phyloP scores from a whole-genome alignment of 2,888 invertebrate species.

The Spodoptera littoralis region DNA sequence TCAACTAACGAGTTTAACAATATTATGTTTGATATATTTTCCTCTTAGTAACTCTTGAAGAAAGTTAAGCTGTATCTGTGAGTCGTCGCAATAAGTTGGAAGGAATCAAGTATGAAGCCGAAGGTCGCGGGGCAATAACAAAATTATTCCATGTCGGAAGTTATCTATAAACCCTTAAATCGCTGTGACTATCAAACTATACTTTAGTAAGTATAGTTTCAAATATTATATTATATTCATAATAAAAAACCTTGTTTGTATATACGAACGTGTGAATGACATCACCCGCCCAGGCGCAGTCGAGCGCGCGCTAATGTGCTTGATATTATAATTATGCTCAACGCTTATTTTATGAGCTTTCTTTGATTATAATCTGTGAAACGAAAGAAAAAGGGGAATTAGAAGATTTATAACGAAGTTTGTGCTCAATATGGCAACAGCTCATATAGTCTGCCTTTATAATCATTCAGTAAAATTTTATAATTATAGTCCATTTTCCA shows the following conservation, averaged over 20 bases:
- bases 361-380: constrained; percentile 53
- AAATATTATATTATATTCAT: too few relatives aligned
- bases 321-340: constrained; percentile 20
- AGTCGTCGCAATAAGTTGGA: background rate
- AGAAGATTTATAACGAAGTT: constrained; percentile 18
- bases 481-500: too few relatives aligned
- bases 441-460: too few relatives aligned
- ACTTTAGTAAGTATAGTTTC: too few relatives aligned
- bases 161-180: too few relatives aligned
- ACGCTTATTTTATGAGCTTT: constrained; percentile 16
- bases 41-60: too few relatives aligned
- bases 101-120: background rate
- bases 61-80: too few relatives aligned
- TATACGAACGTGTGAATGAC: constrained; percentile 2
- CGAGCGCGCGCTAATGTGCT: constrained; percentile 21
- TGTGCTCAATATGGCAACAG: background rate
- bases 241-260: too few relatives aligned
- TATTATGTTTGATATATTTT: too few relatives aligned
- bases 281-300: constrained; percentile 17
- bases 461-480: too few relatives aligned
- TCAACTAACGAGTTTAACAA: too few relatives aligned
- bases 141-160: background rate
- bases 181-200: too few relatives aligned
- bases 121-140: background rate
- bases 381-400: constrained; percentile 19